Conservation (phyloP, 2,797 vertebrate species). For the Eospalax fontanierii region DNA sequence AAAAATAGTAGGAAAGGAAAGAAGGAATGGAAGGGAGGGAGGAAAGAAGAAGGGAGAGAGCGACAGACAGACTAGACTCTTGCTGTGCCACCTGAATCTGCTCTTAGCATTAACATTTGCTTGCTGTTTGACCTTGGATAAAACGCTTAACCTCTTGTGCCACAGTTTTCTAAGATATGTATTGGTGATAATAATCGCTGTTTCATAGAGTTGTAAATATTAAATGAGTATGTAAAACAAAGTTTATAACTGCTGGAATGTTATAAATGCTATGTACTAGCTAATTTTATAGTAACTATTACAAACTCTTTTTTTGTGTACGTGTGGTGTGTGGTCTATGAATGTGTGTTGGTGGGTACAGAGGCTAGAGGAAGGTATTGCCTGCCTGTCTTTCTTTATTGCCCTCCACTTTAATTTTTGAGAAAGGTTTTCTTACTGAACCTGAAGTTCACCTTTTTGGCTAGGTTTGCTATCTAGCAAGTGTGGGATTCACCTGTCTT, state of each 20-base stretch:
- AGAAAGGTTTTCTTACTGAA: background rate
- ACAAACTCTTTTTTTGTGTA: conserved; percentile 40
- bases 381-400: background rate
- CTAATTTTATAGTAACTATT: background rate
- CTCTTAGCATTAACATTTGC: background rate
- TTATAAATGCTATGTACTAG: conserved; percentile 1
- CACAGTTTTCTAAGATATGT: conserved; percentile 10
- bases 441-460: background rate
- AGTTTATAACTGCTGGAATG: conserved; percentile 2
- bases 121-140: conserved; percentile 41
- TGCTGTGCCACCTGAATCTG: background rate
- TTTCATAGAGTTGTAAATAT: conserved; percentile 33
- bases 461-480: background rate
- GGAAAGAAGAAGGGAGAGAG: too few species aligned
- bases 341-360: background rate
- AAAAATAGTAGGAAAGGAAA: background rate
- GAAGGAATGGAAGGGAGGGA: too few species aligned
- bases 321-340: background rate
- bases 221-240: background rate
- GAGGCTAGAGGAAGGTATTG: background rate
- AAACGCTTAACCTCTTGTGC: background rate
- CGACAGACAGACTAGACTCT: background rate
- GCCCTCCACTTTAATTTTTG: background rate
- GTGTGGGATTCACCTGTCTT: background rate
- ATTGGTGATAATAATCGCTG: background rate